Evolutionary conservation across 2,888 invertebrate genomes (phyloP).

Genomic region (Rotaria macrura): DNA sequence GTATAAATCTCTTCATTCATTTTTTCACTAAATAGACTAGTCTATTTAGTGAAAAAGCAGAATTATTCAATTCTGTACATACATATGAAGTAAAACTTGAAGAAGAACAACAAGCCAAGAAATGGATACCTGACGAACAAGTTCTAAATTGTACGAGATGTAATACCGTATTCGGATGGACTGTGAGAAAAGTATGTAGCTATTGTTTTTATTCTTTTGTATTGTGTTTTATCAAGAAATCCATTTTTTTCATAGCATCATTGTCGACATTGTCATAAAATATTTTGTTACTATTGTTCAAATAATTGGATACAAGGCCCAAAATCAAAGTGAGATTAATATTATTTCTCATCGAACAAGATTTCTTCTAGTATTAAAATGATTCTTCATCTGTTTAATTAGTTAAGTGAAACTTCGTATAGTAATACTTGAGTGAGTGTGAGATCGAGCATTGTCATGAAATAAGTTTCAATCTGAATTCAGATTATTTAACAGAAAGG

Average conservation of each 20-base stretch:
- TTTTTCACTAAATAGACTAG: no score
- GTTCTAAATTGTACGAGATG: background rate
- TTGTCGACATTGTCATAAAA: conserved; percentile 5
- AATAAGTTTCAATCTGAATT: no score
- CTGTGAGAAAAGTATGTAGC: background rate
- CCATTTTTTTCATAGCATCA: background rate
- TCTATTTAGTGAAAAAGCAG: background rate
- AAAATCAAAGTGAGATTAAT: background rate
- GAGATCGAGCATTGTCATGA: no score
- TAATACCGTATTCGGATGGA: conserved; percentile 2
- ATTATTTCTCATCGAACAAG: background rate
- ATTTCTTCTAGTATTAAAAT: no score
- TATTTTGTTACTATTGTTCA: background rate
- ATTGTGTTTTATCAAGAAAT: no score
- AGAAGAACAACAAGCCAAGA: background rate
- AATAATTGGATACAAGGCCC: background rate
- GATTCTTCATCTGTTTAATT: no score
- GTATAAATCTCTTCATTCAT: background rate
- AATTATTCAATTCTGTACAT: background rate
- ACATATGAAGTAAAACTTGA: background rate
- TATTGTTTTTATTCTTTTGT: background rate
- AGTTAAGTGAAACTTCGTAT: no score
- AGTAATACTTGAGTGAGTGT: no score
- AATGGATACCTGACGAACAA: background rate
- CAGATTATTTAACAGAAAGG: no score